A percentile compares a stretch with the other conserved stretches of the same genome.
These are phyloP conservation scores for Oryzias javanicus DNA, from an alignment of 2,113 vertebrate genomes.

Conservation along the genomic window DNA sequence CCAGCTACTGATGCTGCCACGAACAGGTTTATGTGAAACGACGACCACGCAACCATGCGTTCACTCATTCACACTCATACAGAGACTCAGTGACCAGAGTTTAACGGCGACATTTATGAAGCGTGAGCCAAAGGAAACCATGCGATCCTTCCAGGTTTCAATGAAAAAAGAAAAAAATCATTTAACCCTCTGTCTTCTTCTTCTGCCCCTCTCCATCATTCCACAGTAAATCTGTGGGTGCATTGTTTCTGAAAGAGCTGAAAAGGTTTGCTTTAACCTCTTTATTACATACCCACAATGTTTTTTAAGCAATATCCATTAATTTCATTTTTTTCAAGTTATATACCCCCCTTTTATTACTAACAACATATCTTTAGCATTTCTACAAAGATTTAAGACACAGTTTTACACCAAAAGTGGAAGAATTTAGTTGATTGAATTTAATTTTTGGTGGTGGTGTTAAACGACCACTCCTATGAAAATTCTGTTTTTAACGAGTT, in stretches of 20 bases:
- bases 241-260: constrained; percentile 24
- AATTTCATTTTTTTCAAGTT: constrained; percentile 29
- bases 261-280: constrained; percentile 20
- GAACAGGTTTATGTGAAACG: constrained; percentile 45
- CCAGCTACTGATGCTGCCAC: constrained; percentile 40
- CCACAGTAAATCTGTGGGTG: constrained; percentile 39
- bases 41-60: constrained; percentile 24
- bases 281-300: constrained; percentile 32
- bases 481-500: too few species aligned
- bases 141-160: constrained; percentile 44
- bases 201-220: constrained; percentile 44
- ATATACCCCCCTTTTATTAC: too few species aligned
- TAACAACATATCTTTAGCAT: too few species aligned
- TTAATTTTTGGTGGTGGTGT: too few species aligned
- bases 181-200: constrained; percentile 23
- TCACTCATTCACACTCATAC: constrained; percentile 18
- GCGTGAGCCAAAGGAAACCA: constrained; percentile 69
- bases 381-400: too few species aligned
- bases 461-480: too few species aligned
- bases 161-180: constrained; percentile 46
- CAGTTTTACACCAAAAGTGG: too few species aligned
- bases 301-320: constrained; percentile 25
- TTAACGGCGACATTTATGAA: constrained; percentile 71
- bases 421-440: too few species aligned
- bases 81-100: constrained; percentile 17